Evolutionary conservation across 2,888 invertebrate genomes (phyloP).

Genomic region (Griposia aprilina): DNA sequence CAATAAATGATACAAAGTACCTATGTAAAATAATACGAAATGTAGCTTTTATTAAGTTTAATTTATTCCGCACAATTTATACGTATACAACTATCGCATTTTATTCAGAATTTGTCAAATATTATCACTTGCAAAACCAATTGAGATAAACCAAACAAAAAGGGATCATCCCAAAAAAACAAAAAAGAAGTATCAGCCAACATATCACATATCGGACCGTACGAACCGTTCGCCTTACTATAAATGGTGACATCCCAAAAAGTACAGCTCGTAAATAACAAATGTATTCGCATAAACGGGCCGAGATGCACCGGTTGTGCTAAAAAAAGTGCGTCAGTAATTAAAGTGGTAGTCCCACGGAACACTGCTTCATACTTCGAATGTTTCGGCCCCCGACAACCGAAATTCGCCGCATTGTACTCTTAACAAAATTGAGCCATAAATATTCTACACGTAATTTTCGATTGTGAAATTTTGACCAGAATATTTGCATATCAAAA

Average conservation of each 20-base stretch:
- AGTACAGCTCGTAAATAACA: slow-evolving; percentile 86
- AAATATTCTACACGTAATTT: slow-evolving; percentile 88
- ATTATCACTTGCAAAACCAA: slow-evolving; percentile 9
- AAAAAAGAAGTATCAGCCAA: slow-evolving; percentile 40
- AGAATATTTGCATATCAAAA: slow-evolving; percentile 79
- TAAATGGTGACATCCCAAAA: slow-evolving; percentile 86
- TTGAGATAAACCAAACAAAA: slow-evolving; percentile 46
- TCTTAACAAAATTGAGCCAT: slow-evolving; percentile 85
- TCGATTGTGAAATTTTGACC: slow-evolving; percentile 80
- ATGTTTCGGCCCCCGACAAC: slow-evolving; percentile 76
- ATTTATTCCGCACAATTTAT: slow-evolving; percentile 11
- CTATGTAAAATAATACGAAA: slow-evolving; percentile 7
- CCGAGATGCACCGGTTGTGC: slow-evolving; percentile 74
- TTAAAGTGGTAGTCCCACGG: slow-evolving; percentile 82
- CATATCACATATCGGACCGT: slow-evolving; percentile 74
- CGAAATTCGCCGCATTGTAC: slow-evolving; percentile 82
- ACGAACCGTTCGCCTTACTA: slow-evolving; percentile 75
- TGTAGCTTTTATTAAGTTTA: not conserved
- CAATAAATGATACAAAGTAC: not conserved
- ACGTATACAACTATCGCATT: not conserved
- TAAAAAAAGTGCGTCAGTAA: slow-evolving; percentile 83
- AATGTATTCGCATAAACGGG: slow-evolving; percentile 80
- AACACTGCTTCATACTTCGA: slow-evolving; percentile 77
- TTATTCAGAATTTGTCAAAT: not conserved
- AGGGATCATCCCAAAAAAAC: slow-evolving; percentile 39